Conservation (phyloP, 1,140 invertebrate genomes). For the Saccostrea echinata region DNA sequence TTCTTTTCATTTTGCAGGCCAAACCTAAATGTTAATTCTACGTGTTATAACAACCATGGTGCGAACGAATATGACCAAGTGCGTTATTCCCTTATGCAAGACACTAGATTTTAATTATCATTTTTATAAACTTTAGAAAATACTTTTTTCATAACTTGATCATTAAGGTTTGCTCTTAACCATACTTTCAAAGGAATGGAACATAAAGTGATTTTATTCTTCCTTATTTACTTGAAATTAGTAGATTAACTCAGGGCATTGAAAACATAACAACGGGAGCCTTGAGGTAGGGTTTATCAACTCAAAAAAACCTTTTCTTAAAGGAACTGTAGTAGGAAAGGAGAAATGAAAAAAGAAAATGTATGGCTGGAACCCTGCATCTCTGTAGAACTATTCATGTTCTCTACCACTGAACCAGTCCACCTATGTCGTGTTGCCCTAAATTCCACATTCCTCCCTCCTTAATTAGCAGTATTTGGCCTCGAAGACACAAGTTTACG, state of each 20-base stretch:
- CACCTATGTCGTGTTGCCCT: no score
- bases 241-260: neutral
- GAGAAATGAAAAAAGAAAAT: no score
- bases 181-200: neutral
- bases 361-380: no score
- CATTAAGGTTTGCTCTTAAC: neutral
- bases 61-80: neutral
- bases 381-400: no score
- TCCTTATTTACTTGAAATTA: neutral
- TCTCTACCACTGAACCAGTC: no score
- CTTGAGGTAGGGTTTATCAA: no score
- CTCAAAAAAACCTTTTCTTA: no score
- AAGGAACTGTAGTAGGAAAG: no score
- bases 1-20: neutral
- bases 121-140: neutral
- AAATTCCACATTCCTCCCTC: no score
- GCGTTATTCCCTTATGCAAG: neutral
- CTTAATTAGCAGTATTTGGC: no score
- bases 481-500: no score
- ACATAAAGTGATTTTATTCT: neutral
- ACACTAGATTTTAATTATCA: neutral
- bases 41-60: neutral
- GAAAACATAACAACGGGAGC: neutral
- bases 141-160: neutral
- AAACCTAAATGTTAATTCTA: neutral